phyloP scores from a whole-genome alignment of 2,888 invertebrate genomes.

The Epistrophe eligans region DNA sequence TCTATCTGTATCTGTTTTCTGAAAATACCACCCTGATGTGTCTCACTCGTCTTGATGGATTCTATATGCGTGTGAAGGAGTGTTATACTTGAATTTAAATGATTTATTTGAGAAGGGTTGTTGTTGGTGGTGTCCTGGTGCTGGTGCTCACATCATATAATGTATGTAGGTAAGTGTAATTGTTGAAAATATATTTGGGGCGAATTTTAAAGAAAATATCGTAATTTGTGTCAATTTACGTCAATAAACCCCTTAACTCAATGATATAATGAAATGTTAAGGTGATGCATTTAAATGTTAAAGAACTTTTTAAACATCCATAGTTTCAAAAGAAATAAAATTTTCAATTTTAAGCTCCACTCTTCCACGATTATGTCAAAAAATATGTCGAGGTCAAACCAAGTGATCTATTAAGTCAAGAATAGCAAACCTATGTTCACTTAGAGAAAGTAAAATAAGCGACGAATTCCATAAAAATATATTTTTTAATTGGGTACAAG shows the following conservation, averaged over 20 bases:
- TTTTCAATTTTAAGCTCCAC: not conserved
- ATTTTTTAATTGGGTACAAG: not conserved
- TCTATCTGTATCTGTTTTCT: not conserved
- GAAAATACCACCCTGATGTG: not conserved
- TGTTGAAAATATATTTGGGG: not conserved
- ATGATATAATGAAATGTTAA: not conserved
- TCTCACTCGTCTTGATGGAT: conserved; percentile 53
- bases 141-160: no score
- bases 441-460: not conserved
- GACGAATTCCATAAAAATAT: not conserved
- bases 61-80: conserved; percentile 19
- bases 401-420: not conserved
- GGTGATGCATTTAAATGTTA: not conserved
- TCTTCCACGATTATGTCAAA: not conserved
- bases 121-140: not conserved
- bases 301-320: not conserved
- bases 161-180: not conserved
- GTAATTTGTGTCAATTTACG: not conserved
- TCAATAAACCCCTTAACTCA: not conserved
- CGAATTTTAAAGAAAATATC: not conserved
- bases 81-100: conserved; percentile 25
- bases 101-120: conserved; percentile 42
- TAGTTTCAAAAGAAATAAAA: not conserved
- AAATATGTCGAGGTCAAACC: conserved; percentile 2
- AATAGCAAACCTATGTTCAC: not conserved